Conservation (phyloP, 1,140 invertebrate genomes). For the Semibalanus balanoides region DNA sequence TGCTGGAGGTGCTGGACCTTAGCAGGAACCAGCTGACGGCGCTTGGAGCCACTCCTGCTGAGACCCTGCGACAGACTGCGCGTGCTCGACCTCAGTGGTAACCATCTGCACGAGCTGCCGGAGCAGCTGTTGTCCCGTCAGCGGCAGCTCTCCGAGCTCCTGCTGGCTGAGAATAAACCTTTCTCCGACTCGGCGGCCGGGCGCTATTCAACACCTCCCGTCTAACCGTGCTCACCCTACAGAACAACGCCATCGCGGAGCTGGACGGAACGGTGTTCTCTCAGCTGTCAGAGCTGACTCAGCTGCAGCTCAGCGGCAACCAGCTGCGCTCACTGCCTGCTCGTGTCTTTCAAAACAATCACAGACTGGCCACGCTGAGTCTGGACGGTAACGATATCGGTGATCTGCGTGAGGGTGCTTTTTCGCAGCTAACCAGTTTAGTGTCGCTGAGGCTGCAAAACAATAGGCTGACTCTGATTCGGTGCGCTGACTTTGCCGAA, state of each 20-base stretch:
- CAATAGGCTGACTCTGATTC: slow-evolving; percentile 58
- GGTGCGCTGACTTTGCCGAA: slow-evolving; percentile 60
- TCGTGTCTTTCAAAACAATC: slow-evolving; percentile 54
- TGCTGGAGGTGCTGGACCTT: slow-evolving; percentile 28
- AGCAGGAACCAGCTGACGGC: slow-evolving; percentile 24
- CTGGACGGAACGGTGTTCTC: slow-evolving; percentile 56
- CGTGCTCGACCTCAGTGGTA: slow-evolving; percentile 29
- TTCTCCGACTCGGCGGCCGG: slow-evolving; percentile 61
- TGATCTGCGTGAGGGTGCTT: slow-evolving; percentile 60
- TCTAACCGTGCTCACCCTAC: slow-evolving; percentile 66
- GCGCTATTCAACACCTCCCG: slow-evolving; percentile 60
- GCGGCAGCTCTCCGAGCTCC: slow-evolving; percentile 58
- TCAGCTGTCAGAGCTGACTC: slow-evolving; percentile 54
- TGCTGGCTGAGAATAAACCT: slow-evolving; percentile 82
- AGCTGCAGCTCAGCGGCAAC: slow-evolving; percentile 72
- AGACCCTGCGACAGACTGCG: slow-evolving; percentile 22
- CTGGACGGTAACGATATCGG: slow-evolving; percentile 79
- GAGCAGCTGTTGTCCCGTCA: slow-evolving; percentile 59
- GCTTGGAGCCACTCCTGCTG: slow-evolving; percentile 20
- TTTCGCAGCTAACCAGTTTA: slow-evolving; percentile 52
- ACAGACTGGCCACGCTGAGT: slow-evolving; percentile 62
- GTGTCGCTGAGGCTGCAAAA: slow-evolving; percentile 72
- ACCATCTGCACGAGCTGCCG: slow-evolving; percentile 52
- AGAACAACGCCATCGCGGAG: slow-evolving; percentile 65
- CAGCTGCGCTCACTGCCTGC: slow-evolving; percentile 59